phyloP scores from a whole-genome alignment of 2,113 vertebrate genomes.

The Pycnonotus jocosus region DNA sequence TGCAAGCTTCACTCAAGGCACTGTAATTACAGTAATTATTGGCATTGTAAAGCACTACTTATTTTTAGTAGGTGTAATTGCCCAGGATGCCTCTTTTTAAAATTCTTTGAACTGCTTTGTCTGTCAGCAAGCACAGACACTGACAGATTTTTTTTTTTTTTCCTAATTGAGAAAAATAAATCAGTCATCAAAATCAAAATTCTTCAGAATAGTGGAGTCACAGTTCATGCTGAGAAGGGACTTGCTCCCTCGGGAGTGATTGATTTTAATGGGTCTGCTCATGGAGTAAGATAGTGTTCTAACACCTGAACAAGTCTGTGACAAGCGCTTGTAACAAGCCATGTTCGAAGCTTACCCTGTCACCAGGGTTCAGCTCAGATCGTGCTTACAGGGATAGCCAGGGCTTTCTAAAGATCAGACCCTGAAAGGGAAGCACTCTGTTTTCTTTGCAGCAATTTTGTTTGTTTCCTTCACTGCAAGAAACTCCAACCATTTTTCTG shows the following conservation, averaged over 20 bases:
- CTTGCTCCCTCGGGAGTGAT: not conserved
- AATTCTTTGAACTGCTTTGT: constrained; percentile 31
- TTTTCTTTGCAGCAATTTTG: not conserved
- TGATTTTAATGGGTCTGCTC: not conserved
- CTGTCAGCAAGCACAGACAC: not conserved
- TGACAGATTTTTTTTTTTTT: not conserved
- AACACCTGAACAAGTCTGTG: not conserved
- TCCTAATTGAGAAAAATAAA: constrained; percentile 19
- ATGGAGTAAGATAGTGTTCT: not conserved
- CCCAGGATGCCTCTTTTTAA: constrained; percentile 18
- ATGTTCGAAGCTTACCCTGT: not conserved
- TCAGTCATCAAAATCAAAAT: constrained; percentile 8
- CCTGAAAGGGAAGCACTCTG: not conserved
- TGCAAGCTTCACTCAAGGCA: not conserved
- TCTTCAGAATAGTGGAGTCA: not conserved
- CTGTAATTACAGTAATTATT: constrained; percentile 41
- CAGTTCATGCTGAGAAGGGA: not conserved
- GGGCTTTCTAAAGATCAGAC: not conserved
- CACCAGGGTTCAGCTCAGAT: not conserved
- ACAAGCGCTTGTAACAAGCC: not conserved
- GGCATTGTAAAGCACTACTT: constrained; percentile 28
- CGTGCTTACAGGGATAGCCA: not conserved
- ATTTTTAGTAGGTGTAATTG: constrained; percentile 48
- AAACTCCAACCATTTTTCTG: not conserved
- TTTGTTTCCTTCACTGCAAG: not conserved